A percentile compares a stretch with the other conserved stretches of the same genome.
Evolutionary conservation across 2,888 invertebrate species (phyloP).

Genomic region (Cosmia pyralina): DNA sequence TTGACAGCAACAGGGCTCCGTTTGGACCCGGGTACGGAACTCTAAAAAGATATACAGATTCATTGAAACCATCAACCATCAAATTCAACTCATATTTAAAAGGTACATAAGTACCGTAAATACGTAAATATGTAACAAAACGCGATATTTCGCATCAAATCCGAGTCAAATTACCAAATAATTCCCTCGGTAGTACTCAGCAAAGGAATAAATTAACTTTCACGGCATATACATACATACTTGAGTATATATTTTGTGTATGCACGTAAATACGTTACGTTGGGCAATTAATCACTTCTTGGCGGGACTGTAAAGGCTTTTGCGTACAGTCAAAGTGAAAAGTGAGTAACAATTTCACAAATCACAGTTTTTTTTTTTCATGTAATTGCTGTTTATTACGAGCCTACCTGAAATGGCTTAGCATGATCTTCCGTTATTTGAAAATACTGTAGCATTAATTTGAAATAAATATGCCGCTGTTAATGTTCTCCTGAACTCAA

Average conservation of each 20-base stretch:
- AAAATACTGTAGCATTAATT: no score
- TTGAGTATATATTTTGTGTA: slow-evolving; percentile 6
- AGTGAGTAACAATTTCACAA: neutral
- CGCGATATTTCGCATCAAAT: slow-evolving; percentile 39
- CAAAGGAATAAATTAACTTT: slow-evolving; percentile 56
- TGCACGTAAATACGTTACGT: slow-evolving; percentile 44
- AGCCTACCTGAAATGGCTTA: no score
- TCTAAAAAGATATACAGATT: neutral
- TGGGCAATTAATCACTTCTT: slow-evolving; percentile 55
- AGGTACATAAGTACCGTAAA: slow-evolving; percentile 28
- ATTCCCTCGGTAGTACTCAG: slow-evolving; percentile 48
- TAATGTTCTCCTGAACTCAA: no score
- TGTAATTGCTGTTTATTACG: no score
- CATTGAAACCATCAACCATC: neutral
- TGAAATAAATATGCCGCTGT: no score
- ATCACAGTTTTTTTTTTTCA: neutral
- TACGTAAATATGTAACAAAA: slow-evolving; percentile 38
- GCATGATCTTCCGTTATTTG: no score
- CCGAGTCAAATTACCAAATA: slow-evolving; percentile 58
- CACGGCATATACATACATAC: slow-evolving; percentile 15
- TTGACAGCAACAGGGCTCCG: no score
- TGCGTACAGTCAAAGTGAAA: slow-evolving; percentile 32
- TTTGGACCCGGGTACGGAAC: no score
- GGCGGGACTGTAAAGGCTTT: slow-evolving; percentile 34
- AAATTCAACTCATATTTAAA: neutral